Percentiles rank a stretch among this genome's conserved stretches.
Evolutionary conservation across 2,888 invertebrate species (phyloP).

Genomic region (Brenthis hecate): DNA sequence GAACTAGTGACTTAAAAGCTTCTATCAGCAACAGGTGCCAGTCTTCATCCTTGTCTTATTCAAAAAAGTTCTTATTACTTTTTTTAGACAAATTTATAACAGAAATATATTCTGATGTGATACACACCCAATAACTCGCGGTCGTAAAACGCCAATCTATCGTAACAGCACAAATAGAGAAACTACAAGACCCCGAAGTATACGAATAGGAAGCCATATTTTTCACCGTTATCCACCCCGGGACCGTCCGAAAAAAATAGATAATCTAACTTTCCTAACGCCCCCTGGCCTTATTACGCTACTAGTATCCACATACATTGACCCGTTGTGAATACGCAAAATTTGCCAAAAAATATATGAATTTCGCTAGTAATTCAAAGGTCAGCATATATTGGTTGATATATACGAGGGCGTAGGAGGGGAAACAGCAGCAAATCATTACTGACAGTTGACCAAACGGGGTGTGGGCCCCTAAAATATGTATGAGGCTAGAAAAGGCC

Average conservation of each 20-base stretch:
- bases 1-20: no score
- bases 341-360: slow-evolving; percentile 27
- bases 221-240: slow-evolving; percentile 75
- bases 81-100: slow-evolving; percentile 10
- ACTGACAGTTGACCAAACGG: slow-evolving; percentile 82
- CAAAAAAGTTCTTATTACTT: slow-evolving; percentile 1
- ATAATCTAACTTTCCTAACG: slow-evolving; percentile 80
- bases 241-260: slow-evolving; percentile 77
- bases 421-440: slow-evolving; percentile 79
- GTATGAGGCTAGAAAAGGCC: slow-evolving; percentile 78
- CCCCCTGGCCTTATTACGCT: slow-evolving; percentile 61
- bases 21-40: background rate
- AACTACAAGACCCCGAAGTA: slow-evolving; percentile 60
- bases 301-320: slow-evolving; percentile 47
- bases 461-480: slow-evolving; percentile 79
- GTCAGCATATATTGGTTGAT: slow-evolving; percentile 49
- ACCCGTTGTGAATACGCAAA: slow-evolving; percentile 33
- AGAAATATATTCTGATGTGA: slow-evolving; percentile 22
- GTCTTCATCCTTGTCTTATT: slow-evolving; percentile 4
- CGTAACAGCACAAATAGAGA: slow-evolving; percentile 53
- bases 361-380: slow-evolving; percentile 35
- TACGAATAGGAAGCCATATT: slow-evolving; percentile 81
- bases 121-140: slow-evolving; percentile 43
- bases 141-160: slow-evolving; percentile 44
- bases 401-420: slow-evolving; percentile 70